phyloP scores from a whole-genome alignment of 2,888 invertebrate species.

The Formica aserva region DNA sequence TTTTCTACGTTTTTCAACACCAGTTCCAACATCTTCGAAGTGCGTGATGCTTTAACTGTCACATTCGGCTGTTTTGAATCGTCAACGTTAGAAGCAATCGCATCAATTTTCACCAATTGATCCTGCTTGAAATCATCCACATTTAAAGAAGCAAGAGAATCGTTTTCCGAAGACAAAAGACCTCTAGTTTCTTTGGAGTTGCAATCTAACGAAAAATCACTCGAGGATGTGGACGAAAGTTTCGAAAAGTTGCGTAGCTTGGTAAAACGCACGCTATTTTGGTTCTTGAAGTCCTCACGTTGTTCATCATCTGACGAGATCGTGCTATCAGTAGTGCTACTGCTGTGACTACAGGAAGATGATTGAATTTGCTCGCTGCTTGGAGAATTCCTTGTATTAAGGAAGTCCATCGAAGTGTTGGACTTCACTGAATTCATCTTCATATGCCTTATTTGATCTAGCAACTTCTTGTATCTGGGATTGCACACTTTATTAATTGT shows the following conservation, averaged over 20 bases:
- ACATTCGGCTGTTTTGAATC: background rate
- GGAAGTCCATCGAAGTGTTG: background rate
- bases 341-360: background rate
- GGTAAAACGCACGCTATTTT: background rate
- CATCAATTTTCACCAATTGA: background rate
- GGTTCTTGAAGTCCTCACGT: background rate
- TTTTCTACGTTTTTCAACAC: background rate
- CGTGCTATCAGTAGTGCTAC: background rate
- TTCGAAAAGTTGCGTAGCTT: background rate
- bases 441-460: background rate
- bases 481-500: background rate
- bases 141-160: background rate
- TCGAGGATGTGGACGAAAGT: background rate
- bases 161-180: background rate
- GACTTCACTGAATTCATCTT: background rate
- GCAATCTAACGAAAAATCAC: background rate
- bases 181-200: background rate
- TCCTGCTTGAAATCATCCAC: background rate
- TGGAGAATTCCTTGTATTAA: background rate
- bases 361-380: background rate
- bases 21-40: slow-evolving; percentile 17
- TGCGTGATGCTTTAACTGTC: accelerated
- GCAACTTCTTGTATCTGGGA: background rate
- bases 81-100: background rate
- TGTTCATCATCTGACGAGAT: background rate